These are phyloP conservation scores for Paramuricea clavata DNA, from an alignment of 92 coral and sea anemone genomes.

Conservation along the genomic window DNA sequence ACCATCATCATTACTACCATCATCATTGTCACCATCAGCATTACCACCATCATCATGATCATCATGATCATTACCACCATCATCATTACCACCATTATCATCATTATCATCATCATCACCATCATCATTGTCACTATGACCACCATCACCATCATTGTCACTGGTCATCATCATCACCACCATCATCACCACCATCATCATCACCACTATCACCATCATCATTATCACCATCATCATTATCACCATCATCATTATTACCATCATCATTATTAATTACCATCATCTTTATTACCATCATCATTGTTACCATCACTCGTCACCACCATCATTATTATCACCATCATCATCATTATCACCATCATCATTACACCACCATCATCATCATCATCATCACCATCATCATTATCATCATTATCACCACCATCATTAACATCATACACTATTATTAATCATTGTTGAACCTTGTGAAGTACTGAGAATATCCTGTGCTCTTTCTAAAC, in stretches of 20 bases:
- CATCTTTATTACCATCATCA: background rate
- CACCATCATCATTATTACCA: background rate
- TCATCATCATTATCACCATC: background rate
- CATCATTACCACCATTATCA: background rate
- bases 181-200: background rate
- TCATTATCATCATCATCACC: background rate
- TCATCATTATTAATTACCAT: background rate
- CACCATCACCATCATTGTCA: conserved; percentile 1
- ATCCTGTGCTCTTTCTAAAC: conserved; percentile 91
- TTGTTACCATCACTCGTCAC: background rate
- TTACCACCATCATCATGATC: too few relatives aligned
- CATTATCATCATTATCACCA: background rate
- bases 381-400: background rate
- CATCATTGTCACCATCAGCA: background rate
- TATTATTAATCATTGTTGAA: conserved; percentile 1
- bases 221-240: background rate
- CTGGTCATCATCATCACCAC: too few relatives aligned
- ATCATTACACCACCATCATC: background rate
- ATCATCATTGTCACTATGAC: background rate
- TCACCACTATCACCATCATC: too few relatives aligned
- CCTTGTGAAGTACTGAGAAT: conserved; percentile 75
- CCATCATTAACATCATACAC: background rate
- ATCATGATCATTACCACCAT: too few relatives aligned
- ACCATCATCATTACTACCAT: background rate
- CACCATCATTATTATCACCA: background rate